Evolutionary conservation across 64 coral and sea anemone species (phyloP), one percentile per base, ranked within the genome.

Genomic region (Porites australiensis): DNA sequence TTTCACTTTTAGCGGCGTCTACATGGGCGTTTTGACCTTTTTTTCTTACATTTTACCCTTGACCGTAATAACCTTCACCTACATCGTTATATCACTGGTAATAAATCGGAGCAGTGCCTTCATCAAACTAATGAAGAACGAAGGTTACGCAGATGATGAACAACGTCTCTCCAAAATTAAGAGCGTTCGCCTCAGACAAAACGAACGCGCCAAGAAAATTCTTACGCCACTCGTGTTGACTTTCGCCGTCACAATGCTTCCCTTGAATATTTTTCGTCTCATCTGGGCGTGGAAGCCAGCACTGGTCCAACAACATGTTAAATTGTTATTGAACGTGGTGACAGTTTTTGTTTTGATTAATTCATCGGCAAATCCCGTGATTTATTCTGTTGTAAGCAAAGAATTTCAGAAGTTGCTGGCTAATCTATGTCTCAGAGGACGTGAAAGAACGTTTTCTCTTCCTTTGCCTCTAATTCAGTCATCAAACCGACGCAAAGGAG

Each of bases 151-250:
- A 18, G 62, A 13, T 4, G 0, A 18, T 4, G 18, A 64, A 64
- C 62, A 13, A 21, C 70, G 77, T 90, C 15, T 82, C 8, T 82
- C 46, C 50, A 90, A 64, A 0, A 70, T 85, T 44, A 61, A 76
- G 48, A 86, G 19, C n/a, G 64, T 65, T 76, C 73, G 74, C 44
- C 57, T 86, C 5, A 86, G 76, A 68, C 72, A 86, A 75, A 92
- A 92, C 90, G 86, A 92, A 19, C 72, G 76, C 48, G 81, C 81
- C 12, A 86, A 92, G 80, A 86, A 86, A 47, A 86, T 92, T 64
- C 68, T 92, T 4, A 92, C 90, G 4, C 90, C 90, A 7, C 11
- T 92, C 20, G 90, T 92, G 27, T 9, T 86, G 13, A 19, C 86
- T 2, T 92, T 92, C 63, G 90, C 90, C 11, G 37, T 85, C 15